Conservation (phyloP, 2,888 invertebrate species). For the Neoscelio sp. region DNA sequence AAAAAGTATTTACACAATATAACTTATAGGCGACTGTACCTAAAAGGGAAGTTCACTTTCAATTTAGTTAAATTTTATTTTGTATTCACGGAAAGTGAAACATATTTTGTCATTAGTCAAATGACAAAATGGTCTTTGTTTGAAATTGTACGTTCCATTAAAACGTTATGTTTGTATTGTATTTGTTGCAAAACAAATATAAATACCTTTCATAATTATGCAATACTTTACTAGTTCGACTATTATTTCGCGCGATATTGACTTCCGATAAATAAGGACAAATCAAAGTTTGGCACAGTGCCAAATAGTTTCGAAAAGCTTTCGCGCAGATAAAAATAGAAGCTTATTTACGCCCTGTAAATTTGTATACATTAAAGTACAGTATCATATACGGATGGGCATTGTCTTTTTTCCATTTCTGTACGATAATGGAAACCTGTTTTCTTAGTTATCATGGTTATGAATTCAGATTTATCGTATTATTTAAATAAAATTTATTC, state of each 20-base stretch:
- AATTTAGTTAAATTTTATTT: too few relatives aligned
- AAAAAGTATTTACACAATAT: too few relatives aligned
- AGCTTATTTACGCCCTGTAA: conserved; percentile 42
- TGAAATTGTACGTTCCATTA: too few relatives aligned
- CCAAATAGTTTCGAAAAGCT: conserved; percentile 54
- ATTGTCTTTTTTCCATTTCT: conserved; percentile 25
- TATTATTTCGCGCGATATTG: conserved; percentile 47
- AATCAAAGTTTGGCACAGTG: conserved; percentile 51
- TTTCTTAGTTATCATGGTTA: conserved; percentile 8
- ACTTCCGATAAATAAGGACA: conserved; percentile 57
- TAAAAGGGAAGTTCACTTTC: too few relatives aligned
- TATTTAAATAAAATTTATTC: not conserved
- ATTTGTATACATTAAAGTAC: conserved; percentile 36
- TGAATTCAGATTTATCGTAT: conserved; percentile 1
- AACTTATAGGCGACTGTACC: too few relatives aligned
- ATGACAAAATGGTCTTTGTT: not conserved
- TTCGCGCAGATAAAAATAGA: conserved; percentile 52
- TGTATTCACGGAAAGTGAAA: too few relatives aligned
- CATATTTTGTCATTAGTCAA: too few relatives aligned
- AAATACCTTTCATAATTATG: conserved; percentile 18
- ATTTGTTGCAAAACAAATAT: conserved; percentile 9
- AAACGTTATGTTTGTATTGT: not conserved
- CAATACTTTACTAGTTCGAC: conserved; percentile 31
- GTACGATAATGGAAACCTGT: conserved; percentile 19
- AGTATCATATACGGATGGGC: conserved; percentile 26